Evolutionary conservation across 1,140 invertebrate genomes (phyloP).

Genomic region (Daktulosphaira vitifoliae): DNA sequence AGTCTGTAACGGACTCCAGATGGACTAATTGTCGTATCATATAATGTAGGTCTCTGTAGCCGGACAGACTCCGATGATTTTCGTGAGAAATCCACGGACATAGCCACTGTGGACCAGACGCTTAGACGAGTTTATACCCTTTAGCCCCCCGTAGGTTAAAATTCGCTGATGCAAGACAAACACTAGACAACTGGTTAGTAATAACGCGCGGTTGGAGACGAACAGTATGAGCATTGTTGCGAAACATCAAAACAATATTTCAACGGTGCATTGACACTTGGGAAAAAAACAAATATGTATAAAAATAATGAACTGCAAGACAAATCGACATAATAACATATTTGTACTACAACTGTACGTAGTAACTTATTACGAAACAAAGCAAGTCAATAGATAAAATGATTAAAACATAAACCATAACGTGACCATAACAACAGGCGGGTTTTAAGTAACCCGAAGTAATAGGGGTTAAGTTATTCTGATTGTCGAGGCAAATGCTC

Average conservation of each 20-base stretch:
- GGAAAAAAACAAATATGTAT: too few relatives aligned
- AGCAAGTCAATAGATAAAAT: too few relatives aligned
- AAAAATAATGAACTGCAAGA: too few relatives aligned
- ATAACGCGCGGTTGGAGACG: not conserved
- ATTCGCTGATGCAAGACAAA: constrained; percentile 27
- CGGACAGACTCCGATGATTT: constrained; percentile 32
- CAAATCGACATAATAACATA: too few relatives aligned
- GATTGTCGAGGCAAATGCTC: constrained; percentile 11
- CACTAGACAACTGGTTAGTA: constrained; percentile 15
- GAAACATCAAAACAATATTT: constrained; percentile 10
- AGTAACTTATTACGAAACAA: too few relatives aligned
- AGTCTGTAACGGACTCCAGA: constrained; percentile 26
- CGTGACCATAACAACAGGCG: constrained; percentile 14
- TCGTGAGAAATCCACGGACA: constrained; percentile 12
- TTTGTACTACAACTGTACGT: too few relatives aligned
- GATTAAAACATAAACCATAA: too few relatives aligned
- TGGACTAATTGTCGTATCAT: constrained; percentile 4
- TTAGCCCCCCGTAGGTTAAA: not conserved
- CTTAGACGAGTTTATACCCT: not conserved
- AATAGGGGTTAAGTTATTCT: constrained; percentile 28
- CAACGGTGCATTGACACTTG: not conserved
- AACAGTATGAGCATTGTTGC: not conserved
- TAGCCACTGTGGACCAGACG: constrained; percentile 6
- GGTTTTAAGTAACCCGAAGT: not conserved
- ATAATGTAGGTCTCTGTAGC: not conserved